A percentile compares a stretch with the other conserved stretches of the same genome.
phyloP scores from a whole-genome alignment of 2,888 invertebrate species.

The Pristionchus entomophagus region DNA sequence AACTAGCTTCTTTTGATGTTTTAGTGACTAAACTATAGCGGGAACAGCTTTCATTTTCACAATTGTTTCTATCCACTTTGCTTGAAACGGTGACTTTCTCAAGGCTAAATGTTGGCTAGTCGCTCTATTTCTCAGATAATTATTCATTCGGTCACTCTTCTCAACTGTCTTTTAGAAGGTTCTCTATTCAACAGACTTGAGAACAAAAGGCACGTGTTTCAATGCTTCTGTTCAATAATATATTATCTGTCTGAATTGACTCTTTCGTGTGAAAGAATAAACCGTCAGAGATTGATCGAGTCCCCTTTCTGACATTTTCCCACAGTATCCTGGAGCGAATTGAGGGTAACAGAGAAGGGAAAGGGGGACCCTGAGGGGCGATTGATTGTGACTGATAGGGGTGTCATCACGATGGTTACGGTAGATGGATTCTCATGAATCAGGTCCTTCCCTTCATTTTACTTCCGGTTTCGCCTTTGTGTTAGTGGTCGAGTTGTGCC shows the following conservation, averaged over 20 bases:
- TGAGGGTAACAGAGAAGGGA: slow-evolving; percentile 14
- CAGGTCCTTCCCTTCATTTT: neutral
- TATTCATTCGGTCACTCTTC: slow-evolving; percentile 38
- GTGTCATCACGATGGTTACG: neutral
- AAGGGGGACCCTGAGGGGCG: slow-evolving; percentile 3
- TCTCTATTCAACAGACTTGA: neutral
- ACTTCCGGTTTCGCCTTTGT: neutral
- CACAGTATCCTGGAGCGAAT: slow-evolving; percentile 37
- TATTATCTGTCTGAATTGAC: slow-evolving; percentile 17
- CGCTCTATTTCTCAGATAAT: slow-evolving; percentile 23
- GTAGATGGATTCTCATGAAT: neutral
- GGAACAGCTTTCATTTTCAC: neutral
- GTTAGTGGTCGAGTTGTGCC: neutral
- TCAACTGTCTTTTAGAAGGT: neutral
- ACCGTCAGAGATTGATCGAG: slow-evolving; percentile 25
- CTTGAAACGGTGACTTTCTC: neutral
- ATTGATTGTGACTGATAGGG: slow-evolving; percentile 10
- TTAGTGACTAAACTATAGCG: slow-evolving; percentile 2
- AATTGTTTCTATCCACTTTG: neutral
- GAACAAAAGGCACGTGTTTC: slow-evolving; percentile 19
- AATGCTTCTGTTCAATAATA: neutral
- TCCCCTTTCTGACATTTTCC: slow-evolving; percentile 1
- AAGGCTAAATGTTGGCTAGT: neutral
- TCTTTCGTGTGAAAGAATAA: slow-evolving; percentile 16
- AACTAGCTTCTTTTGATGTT: slow-evolving; percentile 29